A percentile compares a stretch with the other conserved stretches of the same genome.
phyloP scores from a whole-genome alignment of 1,140 invertebrate species.

The Pollicipes pollicipes region DNA sequence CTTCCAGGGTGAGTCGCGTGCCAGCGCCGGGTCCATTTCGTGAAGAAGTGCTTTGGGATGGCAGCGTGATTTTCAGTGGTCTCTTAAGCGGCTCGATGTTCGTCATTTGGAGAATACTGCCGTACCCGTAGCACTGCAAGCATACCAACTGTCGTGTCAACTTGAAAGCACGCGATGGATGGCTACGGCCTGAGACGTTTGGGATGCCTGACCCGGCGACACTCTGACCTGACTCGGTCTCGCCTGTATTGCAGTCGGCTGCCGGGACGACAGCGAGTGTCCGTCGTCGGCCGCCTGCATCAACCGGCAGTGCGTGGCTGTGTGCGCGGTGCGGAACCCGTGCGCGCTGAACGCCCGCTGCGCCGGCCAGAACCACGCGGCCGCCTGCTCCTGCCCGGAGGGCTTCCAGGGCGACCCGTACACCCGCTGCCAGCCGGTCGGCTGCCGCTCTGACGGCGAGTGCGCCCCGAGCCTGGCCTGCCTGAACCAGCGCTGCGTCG shows the following conservation, averaged over 20 bases:
- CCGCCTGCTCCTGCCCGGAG: slow-evolving; percentile 58
- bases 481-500: slow-evolving; percentile 21
- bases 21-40: too few species aligned
- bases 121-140: too few species aligned
- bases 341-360: slow-evolving; percentile 62
- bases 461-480: slow-evolving; percentile 24
- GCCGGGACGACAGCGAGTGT: slow-evolving; percentile 45
- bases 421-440: slow-evolving; percentile 16
- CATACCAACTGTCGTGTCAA: too few species aligned
- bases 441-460: slow-evolving; percentile 25
- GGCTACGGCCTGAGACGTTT: too few species aligned
- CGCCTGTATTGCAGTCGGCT: slow-evolving; percentile 44
- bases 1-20: slow-evolving; percentile 29
- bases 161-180: too few species aligned
- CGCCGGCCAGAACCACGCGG: slow-evolving; percentile 48
- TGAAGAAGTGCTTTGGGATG: too few species aligned
- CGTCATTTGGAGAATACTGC: too few species aligned
- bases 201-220: too few species aligned
- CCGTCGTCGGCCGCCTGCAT: slow-evolving; percentile 16
- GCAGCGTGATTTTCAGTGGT: too few species aligned
- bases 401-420: slow-evolving; percentile 45
- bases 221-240: too few species aligned
- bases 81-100: too few species aligned
- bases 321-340: slow-evolving; percentile 30
- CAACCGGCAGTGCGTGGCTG: slow-evolving; percentile 16